Conservation (phyloP, 2,797 vertebrate species). For the Chloroceryle amazona region DNA sequence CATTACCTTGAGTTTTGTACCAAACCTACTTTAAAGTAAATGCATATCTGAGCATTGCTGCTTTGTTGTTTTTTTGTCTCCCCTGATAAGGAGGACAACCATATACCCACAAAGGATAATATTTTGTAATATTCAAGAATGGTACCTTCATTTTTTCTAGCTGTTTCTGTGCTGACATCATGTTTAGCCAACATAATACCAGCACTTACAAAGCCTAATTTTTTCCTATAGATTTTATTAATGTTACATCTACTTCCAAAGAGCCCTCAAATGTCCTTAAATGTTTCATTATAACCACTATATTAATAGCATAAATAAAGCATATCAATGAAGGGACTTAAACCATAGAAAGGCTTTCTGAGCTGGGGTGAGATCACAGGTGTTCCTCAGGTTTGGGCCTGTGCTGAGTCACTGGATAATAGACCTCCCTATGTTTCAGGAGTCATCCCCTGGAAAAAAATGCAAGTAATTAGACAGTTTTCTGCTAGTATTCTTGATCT, state of each 20-base stretch:
- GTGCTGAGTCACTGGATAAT: background rate
- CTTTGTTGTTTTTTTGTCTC: background rate
- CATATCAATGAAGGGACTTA: background rate
- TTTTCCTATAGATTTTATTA: background rate
- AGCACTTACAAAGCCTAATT: rapidly evolving
- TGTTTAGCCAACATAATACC: background rate
- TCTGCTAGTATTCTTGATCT: background rate
- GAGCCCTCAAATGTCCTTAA: background rate
- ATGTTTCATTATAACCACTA: background rate
- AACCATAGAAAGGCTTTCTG: background rate
- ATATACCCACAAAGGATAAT: background rate
- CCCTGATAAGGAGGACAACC: background rate
- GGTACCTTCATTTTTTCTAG: background rate
- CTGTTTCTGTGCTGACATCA: background rate
- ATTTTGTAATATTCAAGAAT: background rate
- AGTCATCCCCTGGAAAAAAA: background rate
- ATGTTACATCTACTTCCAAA: background rate
- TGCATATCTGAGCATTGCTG: background rate
- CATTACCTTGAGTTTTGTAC: background rate
- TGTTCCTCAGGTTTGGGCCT: background rate
- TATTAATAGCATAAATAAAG: background rate
- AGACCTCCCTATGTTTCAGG: background rate
- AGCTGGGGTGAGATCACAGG: background rate
- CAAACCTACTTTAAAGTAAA: background rate
- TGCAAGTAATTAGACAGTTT: background rate